A percentile compares a stretch with the other conserved stretches of the same genome.
phyloP scores from a whole-genome alignment of 2,888 invertebrate species.

The Drosophila mayaguana region DNA sequence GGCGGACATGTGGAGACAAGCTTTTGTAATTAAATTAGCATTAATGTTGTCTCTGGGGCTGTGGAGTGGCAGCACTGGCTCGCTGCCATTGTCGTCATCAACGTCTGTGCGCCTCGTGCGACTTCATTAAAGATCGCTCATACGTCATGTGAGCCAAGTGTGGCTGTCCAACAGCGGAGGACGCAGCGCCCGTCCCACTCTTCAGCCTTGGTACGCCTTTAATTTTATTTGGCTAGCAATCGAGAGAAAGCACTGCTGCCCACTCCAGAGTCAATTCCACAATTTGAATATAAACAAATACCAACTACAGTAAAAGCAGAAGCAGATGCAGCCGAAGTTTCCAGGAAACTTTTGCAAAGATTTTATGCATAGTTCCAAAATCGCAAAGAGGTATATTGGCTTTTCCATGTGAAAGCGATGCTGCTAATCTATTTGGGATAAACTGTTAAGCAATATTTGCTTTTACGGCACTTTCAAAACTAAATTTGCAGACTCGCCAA shows the following conservation, averaged over 20 bases:
- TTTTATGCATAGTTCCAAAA: not conserved
- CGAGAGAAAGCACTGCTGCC: slow-evolving; percentile 46
- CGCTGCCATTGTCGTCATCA: slow-evolving; percentile 48
- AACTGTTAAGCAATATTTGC: no score
- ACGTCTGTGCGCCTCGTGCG: slow-evolving; percentile 29
- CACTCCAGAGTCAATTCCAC: slow-evolving; percentile 46
- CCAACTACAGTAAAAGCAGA: slow-evolving; percentile 8
- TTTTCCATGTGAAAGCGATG: not conserved
- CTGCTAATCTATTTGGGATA: not conserved
- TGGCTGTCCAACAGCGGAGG: slow-evolving; percentile 46
- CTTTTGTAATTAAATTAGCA: slow-evolving; percentile 71
- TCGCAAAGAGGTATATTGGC: not conserved
- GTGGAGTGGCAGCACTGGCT: slow-evolving; percentile 38
- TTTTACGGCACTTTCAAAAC: not conserved
- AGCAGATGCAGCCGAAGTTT: slow-evolving; percentile 1
- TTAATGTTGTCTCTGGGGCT: slow-evolving; percentile 60
- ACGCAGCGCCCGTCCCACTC: slow-evolving; percentile 29
- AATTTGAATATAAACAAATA: slow-evolving; percentile 61
- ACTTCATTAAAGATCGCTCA: slow-evolving; percentile 72
- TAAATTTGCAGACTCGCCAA: not conserved
- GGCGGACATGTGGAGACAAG: slow-evolving; percentile 51
- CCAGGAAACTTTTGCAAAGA: slow-evolving; percentile 43
- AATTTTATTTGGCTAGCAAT: slow-evolving; percentile 46
- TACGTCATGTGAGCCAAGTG: slow-evolving; percentile 48
- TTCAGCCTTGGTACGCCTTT: slow-evolving; percentile 32